Evolutionary conservation across 2,113 vertebrate species (phyloP).

Genomic region (Mohoua ochrocephala): DNA sequence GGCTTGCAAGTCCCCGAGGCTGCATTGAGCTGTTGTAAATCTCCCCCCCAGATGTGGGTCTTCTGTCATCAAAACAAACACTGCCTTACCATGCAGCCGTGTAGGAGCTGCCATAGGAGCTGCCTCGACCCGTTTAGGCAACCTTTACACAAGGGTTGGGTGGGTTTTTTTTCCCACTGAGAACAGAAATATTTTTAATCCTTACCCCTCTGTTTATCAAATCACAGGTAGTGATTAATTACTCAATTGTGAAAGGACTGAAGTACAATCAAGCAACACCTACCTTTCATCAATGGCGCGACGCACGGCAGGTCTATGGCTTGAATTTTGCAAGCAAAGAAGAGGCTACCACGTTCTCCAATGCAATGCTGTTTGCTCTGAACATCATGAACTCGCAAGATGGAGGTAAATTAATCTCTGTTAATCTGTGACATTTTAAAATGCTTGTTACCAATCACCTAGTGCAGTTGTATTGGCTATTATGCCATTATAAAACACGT

Average conservation of each 20-base stretch:
- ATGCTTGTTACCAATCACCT: not conserved
- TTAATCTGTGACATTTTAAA: not conserved
- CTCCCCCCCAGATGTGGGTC: not conserved
- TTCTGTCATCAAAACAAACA: not conserved
- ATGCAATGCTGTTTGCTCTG: slow-evolving; percentile 96
- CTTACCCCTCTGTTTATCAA: slow-evolving; percentile 7
- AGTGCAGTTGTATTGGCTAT: not conserved
- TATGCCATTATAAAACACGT: not conserved
- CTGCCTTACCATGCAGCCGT: rapidly evolving
- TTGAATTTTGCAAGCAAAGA: slow-evolving; percentile 99
- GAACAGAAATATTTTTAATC: not conserved
- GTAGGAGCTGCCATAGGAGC: not conserved
- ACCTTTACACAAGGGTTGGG: not conserved
- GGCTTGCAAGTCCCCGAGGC: not conserved
- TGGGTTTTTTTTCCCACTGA: not conserved
- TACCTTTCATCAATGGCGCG: slow-evolving; percentile 98
- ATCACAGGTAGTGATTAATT: slow-evolving; percentile 96
- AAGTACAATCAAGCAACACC: slow-evolving; percentile 99
- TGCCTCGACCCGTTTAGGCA: not conserved
- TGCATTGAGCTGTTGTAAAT: not conserved
- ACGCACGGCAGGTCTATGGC: slow-evolving; percentile 96
- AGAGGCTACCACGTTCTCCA: slow-evolving; percentile 96
- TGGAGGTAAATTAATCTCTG: slow-evolving; percentile 78
- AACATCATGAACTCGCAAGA: slow-evolving; percentile 97
- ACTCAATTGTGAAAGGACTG: slow-evolving; percentile 97